Evolutionary conservation across 1,140 invertebrate genomes (phyloP), one percentile per base, ranked within the genome.

Genomic region (Patella vulgata): DNA sequence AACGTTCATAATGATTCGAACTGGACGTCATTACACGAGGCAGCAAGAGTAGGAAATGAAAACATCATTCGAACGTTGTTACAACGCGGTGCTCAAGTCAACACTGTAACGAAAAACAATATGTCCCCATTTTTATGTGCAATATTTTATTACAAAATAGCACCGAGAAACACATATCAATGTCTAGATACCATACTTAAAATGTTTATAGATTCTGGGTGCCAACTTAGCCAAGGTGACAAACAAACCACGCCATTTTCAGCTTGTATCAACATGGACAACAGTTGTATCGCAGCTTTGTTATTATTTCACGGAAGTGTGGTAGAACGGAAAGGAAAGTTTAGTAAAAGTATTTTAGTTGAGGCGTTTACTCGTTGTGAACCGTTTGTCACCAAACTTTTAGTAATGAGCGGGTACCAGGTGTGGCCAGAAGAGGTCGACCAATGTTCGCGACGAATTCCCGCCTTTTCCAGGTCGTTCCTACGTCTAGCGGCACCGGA

Each of bases 11-110:
- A 74, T 42, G 59, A 67, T 36, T 69, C 66, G 30, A 62, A 63
- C n/a, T 79, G 75, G 74, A 75, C 77, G 11, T 75, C 79, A 12
- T 40, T 81, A 39, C 77, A 79, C 62, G 77, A 81, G 60, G 77
- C 77, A 1, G 65, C 72, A 31, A 57, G 79, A 33, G 70, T 68
- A 8, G 79, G 75, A n/a, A 78, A 78, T 58, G 74, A 78, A 42
- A 67, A 68, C 42, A 64, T 81, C 9, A 59, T 77, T 12, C 53
- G 60, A 12, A 68, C 62, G 54, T 65, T 81, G 3, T 56, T 81
- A 11, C 56, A 68, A 36, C 60, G 60, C 17, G 71, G 73, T 4
- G 75, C 75, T 48, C 65, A 79, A 47, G 66, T 78, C 11, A 75
- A 81, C 54, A 70, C 73, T 9, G 48, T 71, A 9, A 71, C 74